A percentile compares a stretch with the other conserved stretches of the same genome.
Conservation (phyloP, 2,888 invertebrate species). For the Amiota communis region DNA sequence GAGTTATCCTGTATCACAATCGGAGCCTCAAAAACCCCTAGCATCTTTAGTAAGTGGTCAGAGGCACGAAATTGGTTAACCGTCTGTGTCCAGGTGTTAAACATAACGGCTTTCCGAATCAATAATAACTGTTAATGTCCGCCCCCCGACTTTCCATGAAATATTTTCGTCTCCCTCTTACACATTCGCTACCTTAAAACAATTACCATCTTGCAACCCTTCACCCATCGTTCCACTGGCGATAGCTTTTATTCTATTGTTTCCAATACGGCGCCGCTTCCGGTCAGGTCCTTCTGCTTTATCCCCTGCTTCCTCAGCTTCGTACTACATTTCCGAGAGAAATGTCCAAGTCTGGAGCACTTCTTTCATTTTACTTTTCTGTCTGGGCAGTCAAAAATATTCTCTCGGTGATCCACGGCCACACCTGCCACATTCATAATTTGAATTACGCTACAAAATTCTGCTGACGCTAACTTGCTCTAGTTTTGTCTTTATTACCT, state of each 20-base stretch:
- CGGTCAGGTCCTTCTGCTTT: neutral
- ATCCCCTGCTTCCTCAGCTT: neutral
- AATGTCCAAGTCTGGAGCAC: too few species aligned
- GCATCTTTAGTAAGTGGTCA: slow-evolving; percentile 8
- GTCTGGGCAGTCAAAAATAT: neutral
- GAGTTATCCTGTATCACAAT: slow-evolving; percentile 19
- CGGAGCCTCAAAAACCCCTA: slow-evolving; percentile 27
- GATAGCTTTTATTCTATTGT: neutral
- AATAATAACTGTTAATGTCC: neutral
- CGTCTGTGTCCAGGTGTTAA: neutral
- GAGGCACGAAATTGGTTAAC: slow-evolving; percentile 9
- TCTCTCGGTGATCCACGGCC: neutral
- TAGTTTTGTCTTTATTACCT: slow-evolving; percentile 27
- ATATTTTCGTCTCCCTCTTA: too few species aligned
- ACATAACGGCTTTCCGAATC: neutral
- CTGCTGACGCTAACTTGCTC: neutral
- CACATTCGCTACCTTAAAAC: too few species aligned
- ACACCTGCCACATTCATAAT: slow-evolving; percentile 28
- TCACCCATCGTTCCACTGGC: neutral
- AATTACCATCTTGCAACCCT: neutral
- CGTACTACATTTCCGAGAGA: neutral
- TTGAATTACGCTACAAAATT: slow-evolving; percentile 21
- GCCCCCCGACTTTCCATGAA: too few species aligned
- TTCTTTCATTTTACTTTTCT: slow-evolving; percentile 10
- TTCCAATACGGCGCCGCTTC: neutral